Evolutionary conservation across 2,113 vertebrate species (phyloP), one percentile per base, ranked within the genome.

Genomic region (Trematomus loennbergii): DNA sequence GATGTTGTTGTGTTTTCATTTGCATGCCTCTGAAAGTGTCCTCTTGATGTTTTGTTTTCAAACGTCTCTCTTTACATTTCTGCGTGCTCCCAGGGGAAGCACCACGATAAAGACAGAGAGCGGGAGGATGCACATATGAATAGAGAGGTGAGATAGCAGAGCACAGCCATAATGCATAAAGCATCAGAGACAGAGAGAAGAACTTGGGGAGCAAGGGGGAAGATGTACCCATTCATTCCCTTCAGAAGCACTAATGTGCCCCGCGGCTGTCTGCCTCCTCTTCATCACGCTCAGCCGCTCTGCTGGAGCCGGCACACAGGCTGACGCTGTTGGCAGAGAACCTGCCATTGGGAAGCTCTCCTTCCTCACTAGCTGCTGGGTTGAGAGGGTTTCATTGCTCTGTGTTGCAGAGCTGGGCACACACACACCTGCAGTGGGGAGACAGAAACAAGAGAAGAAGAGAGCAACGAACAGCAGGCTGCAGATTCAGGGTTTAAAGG

Each of bases 201-300:
- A 71, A 85, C 72, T 72, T 79, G 83, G 83, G 77, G 71, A 87
- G 53, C 82, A 82, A 72, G 62, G 60, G 73, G 85, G 83, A 82
- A 69, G 65, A 85, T 85, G 81, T 85, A 78, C 22, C 62, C 72
- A 75, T 87, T 81, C 64, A 77, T 88, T 83, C 67, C 7, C 81
- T 76, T 81, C 77, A 74, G 45, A 17, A 54, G 18, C 12, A 22
- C 83, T 90, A 83, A 87, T 85, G 79, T 88, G 87, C 69, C 85
- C 79, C 69, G 74, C 70, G 68, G 79, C 53, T 60, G 70, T 84
- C 79, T 78, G 57, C 25, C 57, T 72, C 52, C 60, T 69, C 50
- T 43, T 12, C 72, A 86, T 85, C 78, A 58, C 22, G 40, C 61
- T 67, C 29, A 54, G 54, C 65, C 22, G 29, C 8, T 66, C 73